Evolutionary conservation across 2,888 invertebrate genomes (phyloP), one percentile per base, ranked within the genome.

Genomic region (Epiblema foenella): DNA sequence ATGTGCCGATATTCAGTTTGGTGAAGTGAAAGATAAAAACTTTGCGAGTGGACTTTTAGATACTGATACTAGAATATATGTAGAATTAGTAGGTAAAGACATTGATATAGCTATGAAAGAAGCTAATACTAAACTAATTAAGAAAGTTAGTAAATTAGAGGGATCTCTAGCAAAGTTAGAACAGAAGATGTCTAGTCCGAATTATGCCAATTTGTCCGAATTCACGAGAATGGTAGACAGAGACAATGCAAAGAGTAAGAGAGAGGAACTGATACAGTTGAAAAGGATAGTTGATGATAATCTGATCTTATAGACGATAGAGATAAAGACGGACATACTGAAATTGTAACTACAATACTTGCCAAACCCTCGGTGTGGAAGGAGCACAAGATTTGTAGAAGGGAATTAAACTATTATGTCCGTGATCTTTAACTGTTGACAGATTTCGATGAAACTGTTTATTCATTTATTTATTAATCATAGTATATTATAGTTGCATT

Each of bases 51-150:
- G 85, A 10, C 33, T 82, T 12, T 75, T 92, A 49, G 85, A 88
- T 73, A 80, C 78, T 65, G 77, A 85, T 39, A 91, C 91, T 2
- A 83, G 84, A 79, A 76, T 93, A 1, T 79, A 79, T 54, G 75
- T 93, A 12, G 88, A 91, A 81, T 77, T 93, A 20, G 33, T 83
- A 0, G 87, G 83, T 0, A 82, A 84, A 11, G 81, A 89, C 66
- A 77, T 83, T 3, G 82, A 85, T 18, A 77, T 77, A 9, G 79
- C 83, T 1, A 81, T 92, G 51, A 68, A 75, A 54, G 78, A 78
- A 1, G 89, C 90, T 1, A 87, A 79, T 77, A 76, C 75, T 9
- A 90, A 83, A 75, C 68, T 93, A 33, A 74, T 81, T 18, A 87
- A 88, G 68, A 87, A 83, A 81, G 83, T 90, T 1, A 79, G 74